Evolutionary conservation across 2,113 vertebrate species (phyloP).

Genomic region (Xenus cinereus): DNA sequence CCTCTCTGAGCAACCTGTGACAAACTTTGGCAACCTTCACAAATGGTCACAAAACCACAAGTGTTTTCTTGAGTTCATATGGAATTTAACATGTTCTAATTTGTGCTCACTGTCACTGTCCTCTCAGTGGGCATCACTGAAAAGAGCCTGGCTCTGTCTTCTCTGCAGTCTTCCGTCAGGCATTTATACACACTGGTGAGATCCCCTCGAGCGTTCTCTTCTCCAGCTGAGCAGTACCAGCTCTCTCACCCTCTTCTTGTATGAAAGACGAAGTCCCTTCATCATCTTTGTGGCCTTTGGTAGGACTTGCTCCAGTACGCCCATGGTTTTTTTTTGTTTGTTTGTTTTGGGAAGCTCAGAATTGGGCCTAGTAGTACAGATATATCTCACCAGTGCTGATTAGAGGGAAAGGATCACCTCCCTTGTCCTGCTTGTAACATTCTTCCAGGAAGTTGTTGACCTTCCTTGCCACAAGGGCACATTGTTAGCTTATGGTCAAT

Average conservation of each 20-base stretch:
- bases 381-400: not conserved
- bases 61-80: not conserved
- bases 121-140: not conserved
- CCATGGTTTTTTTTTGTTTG: not conserved
- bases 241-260: not conserved
- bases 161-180: not conserved
- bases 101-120: not conserved
- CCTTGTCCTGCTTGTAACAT: not conserved
- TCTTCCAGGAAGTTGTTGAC: not conserved
- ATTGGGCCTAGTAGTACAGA: fast-evolving
- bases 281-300: not conserved
- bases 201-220: not conserved
- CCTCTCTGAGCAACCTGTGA: not conserved
- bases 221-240: not conserved
- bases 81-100: not conserved
- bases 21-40: not conserved
- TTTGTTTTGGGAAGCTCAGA: not conserved
- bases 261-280: not conserved
- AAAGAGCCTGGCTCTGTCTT: not conserved
- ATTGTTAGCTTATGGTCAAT: not conserved
- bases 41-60: not conserved
- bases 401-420: not conserved
- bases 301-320: not conserved
- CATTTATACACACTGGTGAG: not conserved
- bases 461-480: not conserved